Percentiles rank a stretch among this genome's conserved stretches.
phyloP scores from a whole-genome alignment of 1,140 invertebrate species.

The Leptopilina clavipes region DNA sequence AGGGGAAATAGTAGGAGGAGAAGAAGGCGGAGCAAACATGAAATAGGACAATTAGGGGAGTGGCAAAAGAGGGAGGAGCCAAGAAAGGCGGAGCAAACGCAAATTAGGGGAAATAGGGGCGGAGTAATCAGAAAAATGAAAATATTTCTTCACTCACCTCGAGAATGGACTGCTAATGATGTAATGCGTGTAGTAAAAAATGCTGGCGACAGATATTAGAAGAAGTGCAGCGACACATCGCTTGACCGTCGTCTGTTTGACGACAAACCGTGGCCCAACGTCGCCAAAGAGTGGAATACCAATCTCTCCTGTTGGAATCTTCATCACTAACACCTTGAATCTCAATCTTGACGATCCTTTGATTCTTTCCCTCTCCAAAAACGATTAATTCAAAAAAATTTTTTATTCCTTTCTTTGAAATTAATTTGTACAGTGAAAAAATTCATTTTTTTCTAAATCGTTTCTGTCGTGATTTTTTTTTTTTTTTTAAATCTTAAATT shows the following conservation, averaged over 20 bases:
- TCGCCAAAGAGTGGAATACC: slow-evolving; percentile 70
- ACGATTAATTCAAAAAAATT: neutral
- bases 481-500: too few relatives aligned
- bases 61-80: too few relatives aligned
- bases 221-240: slow-evolving; percentile 82
- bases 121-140: neutral
- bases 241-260: slow-evolving; percentile 82
- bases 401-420: neutral
- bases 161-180: slow-evolving; percentile 82
- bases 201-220: slow-evolving; percentile 81
- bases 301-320: slow-evolving; percentile 68
- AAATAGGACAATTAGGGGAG: too few relatives aligned
- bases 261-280: slow-evolving; percentile 75
- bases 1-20: too few relatives aligned
- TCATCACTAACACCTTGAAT: slow-evolving; percentile 59
- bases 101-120: too few relatives aligned
- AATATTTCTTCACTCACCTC: slow-evolving; percentile 75
- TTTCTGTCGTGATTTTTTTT: too few relatives aligned
- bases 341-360: neutral
- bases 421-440: too few relatives aligned
- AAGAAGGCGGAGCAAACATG: neutral
- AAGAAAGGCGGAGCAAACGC: too few relatives aligned
- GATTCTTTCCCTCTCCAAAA: neutral
- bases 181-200: slow-evolving; percentile 85
- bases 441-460: too few relatives aligned